Base-by-base conservation (phyloP, 2,113 vertebrate genomes). In the Perca schrenkii region DNA sequence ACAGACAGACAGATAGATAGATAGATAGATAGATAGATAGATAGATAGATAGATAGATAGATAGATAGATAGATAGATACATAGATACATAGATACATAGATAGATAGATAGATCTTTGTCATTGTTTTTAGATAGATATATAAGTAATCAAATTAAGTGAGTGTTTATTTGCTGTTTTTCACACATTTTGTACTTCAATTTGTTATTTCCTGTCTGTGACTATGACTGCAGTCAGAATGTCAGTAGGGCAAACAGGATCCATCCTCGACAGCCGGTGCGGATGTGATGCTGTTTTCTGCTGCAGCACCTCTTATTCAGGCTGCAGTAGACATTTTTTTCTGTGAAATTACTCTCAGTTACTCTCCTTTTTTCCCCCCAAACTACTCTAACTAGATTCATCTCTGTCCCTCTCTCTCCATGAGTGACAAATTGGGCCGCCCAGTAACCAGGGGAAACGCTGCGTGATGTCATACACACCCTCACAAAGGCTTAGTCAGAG, bases 401-500 rank as follows among this genome's bases (percentile, higher is more conserved):
- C 31, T 74, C 17, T 10, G 21, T 54, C 61, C 47, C 58, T 67
- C 47, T 46, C 46, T 22, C 43, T 56, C 43, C 15, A 11, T 53
- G 50, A 58, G 62, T 58, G 71, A 83, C 63, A 84, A 86, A 77
- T 47, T 16, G 2, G 53, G 69, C 49, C 40, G 17, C 67, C 65
- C 58, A 61, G 86, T 88, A 87, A 86, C 84, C 80, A 77, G 66
- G 64, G 72, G 88, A 85, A 76, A 82, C 74, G 83, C 75, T 82
- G 54, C 1, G 14, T 87, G 89, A 91, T 66, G 71, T 91, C 79
- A 90, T 77, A 36, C 67, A 84, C 89, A 60, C 65, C 53, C 83
- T 77, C 84, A 80, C 77, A 68, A 49, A 58, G 81, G 77, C 67
- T 87, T 88, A 92, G 86, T 89, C 85, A 75, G 60, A 90, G 75